Evolutionary conservation across 2,888 invertebrate genomes (phyloP).

Genomic region (Eurois occulta): DNA sequence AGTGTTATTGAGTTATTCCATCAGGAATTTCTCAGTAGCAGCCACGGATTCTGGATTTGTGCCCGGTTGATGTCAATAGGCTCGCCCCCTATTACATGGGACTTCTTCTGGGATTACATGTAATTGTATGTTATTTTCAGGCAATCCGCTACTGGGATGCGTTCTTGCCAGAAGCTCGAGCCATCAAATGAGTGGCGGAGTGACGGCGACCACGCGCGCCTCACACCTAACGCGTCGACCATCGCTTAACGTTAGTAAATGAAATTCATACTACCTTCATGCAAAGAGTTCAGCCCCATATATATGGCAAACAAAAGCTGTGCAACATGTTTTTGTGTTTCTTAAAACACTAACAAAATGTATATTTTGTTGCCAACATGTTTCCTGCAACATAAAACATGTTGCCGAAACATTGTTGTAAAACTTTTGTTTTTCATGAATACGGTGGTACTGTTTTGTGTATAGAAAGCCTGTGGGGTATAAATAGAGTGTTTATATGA

Average conservation of each 20-base stretch:
- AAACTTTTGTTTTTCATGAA: not conserved
- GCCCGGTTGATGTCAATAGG: no score
- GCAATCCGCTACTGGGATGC: constrained; percentile 98
- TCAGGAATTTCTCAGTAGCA: no score
- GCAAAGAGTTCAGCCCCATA: not conserved
- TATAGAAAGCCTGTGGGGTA: not conserved
- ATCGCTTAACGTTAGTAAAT: constrained; percentile 61
- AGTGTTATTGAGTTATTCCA: no score
- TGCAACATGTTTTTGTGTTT: not conserved
- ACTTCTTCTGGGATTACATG: no score
- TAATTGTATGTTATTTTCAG: constrained; percentile 85
- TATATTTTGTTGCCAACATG: constrained; percentile 5
- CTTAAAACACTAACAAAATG: not conserved
- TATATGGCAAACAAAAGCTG: not conserved
- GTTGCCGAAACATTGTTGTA: constrained; percentile 11
- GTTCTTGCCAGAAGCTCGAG: constrained; percentile 98
- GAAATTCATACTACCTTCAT: constrained; percentile 51
- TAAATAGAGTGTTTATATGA: constrained; percentile 20
- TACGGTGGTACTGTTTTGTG: not conserved
- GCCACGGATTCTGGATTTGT: no score
- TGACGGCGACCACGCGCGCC: constrained; percentile 68
- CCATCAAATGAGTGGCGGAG: constrained; percentile 93
- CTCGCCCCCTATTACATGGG: no score
- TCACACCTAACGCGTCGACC: constrained; percentile 33
- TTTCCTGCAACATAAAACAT: not conserved